A percentile compares a stretch with the other conserved stretches of the same genome.
Evolutionary conservation across 2,797 vertebrate species (phyloP).

Genomic region (Chaetophractus vellerosus): DNA sequence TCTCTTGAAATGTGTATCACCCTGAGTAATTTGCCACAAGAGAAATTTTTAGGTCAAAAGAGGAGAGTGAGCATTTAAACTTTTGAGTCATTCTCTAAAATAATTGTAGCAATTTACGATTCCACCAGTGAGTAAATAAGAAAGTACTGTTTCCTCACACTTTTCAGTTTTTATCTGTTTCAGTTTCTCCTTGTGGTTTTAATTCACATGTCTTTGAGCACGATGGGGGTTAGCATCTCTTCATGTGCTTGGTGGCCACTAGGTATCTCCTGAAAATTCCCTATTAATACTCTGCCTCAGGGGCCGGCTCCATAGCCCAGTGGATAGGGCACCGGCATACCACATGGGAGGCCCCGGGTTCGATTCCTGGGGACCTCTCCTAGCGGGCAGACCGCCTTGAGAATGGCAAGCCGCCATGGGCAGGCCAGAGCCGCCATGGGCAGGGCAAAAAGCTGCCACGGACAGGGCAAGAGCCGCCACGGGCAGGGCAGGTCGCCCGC

Average conservation of each 20-base stretch:
- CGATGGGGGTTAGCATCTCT: not conserved
- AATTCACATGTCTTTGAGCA: not conserved
- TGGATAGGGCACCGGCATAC: too few relatives aligned
- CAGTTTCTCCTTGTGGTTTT: not conserved
- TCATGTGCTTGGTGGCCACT: not conserved
- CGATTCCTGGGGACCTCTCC: too few relatives aligned
- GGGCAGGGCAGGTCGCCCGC: too few relatives aligned
- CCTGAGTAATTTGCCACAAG: not conserved
- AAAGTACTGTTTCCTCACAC: not conserved
- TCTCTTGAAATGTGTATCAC: not conserved
- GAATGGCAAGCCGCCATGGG: too few relatives aligned
- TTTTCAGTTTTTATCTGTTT: not conserved
- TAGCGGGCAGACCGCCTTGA: too few relatives aligned
- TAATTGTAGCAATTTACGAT: too few relatives aligned
- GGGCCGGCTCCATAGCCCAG: too few relatives aligned
- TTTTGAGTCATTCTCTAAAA: not conserved
- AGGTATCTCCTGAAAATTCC: not conserved
- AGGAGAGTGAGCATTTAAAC: not conserved
- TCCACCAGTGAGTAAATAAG: not conserved
- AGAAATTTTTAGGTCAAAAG: not conserved
- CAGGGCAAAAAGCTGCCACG: too few relatives aligned
- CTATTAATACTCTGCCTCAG: not conserved
- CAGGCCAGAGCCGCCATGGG: too few relatives aligned
- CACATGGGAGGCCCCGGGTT: too few relatives aligned
- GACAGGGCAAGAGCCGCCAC: too few relatives aligned